Conservation (phyloP, 2,113 vertebrate species). For the mouse (Mus musculus) region GRCm39 chr9:113960001-113960500, state of each 20-base stretch:
- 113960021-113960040: rapidly evolving
- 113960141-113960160: not conserved
- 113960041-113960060: rapidly evolving
- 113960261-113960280: not conserved
- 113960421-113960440: not conserved
- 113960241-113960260: not conserved
- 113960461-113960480: not conserved
- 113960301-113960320: not conserved
- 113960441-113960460: not conserved
- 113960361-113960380: not conserved
- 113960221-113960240: not conserved
- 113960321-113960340: not conserved
- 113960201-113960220: not conserved
- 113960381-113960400: not conserved
- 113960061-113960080: no score
- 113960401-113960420: not conserved
- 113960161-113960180: not conserved
- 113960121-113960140: not conserved
- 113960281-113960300: no score
- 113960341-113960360: no score
- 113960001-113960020: rapidly evolving
- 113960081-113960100: rapidly evolving
- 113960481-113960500: not conserved
- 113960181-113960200: not conserved
- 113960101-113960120: not conserved